A percentile compares a stretch with the other conserved stretches of the same genome.
phyloP scores from a whole-genome alignment of 2,113 vertebrate species.

The Lophotis ruficrista region DNA sequence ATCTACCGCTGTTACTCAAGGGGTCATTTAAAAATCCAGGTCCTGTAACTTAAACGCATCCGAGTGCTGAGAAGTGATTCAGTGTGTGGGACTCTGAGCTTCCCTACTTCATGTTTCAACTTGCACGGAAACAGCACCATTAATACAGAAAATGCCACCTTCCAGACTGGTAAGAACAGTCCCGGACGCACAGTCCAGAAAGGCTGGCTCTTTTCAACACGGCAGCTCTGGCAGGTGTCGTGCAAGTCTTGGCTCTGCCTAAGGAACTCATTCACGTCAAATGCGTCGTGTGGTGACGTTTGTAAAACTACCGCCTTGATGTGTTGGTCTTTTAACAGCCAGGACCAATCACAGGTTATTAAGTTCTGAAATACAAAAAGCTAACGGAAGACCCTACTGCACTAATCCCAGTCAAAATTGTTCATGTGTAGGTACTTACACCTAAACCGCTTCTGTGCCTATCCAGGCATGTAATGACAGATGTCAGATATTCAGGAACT shows the following conservation, averaged over 20 bases:
- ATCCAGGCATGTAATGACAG: neutral
- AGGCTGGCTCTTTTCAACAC: fast-evolving
- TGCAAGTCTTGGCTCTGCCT: neutral
- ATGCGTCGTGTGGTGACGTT: too few relatives aligned
- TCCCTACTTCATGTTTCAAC: neutral
- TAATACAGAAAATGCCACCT: neutral
- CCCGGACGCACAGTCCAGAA: neutral
- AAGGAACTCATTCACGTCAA: neutral
- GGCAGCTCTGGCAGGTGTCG: too few relatives aligned
- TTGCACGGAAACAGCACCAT: neutral
- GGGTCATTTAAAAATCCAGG: neutral
- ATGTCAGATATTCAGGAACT: neutral
- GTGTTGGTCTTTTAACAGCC: fast-evolving
- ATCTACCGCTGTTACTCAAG: neutral
- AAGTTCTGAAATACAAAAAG: neutral
- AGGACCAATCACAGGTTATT: neutral
- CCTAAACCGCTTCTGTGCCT: neutral
- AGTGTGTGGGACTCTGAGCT: neutral
- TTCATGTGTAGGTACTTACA: neutral
- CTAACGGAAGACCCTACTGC: neutral
- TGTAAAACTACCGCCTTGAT: neutral
- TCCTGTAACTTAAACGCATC: neutral
- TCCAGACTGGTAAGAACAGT: neutral
- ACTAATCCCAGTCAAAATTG: neutral
- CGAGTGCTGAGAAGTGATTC: neutral